phyloP scores from a whole-genome alignment of 1,140 invertebrate species.

The Paraescarpia echinospica region DNA sequence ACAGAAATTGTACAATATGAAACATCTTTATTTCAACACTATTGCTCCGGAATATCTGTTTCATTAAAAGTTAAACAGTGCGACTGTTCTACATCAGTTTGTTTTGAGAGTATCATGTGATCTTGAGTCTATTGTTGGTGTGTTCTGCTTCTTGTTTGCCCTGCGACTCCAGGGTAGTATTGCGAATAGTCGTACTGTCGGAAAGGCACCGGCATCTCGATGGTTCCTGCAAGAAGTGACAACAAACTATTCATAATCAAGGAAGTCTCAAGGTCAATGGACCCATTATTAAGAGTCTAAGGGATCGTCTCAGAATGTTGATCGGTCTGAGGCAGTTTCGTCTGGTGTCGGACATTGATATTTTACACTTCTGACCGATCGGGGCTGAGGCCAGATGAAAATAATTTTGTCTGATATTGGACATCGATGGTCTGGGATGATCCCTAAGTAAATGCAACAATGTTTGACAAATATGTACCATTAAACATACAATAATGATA shows the following conservation, averaged over 20 bases:
- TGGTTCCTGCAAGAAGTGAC: slow-evolving; percentile 36
- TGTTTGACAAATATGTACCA: too few relatives aligned
- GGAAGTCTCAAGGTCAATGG: too few relatives aligned
- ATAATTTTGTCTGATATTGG: too few relatives aligned
- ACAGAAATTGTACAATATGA: neutral
- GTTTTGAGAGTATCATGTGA: neutral
- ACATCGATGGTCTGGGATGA: too few relatives aligned
- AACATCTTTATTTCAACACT: neutral
- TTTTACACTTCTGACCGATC: too few relatives aligned
- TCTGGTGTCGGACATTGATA: too few relatives aligned
- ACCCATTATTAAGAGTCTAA: too few relatives aligned
- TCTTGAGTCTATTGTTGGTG: neutral
- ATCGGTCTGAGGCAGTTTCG: too few relatives aligned
- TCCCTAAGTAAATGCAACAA: too few relatives aligned
- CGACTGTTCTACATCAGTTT: neutral
- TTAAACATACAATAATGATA: too few relatives aligned
- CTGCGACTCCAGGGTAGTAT: slow-evolving; percentile 60
- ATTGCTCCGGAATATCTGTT: neutral
- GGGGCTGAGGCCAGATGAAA: too few relatives aligned
- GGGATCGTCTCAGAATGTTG: too few relatives aligned
- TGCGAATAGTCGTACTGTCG: slow-evolving; percentile 79
- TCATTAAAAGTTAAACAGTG: neutral
- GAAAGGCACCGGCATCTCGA: slow-evolving; percentile 76
- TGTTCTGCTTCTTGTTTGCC: neutral
- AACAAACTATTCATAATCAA: neutral